Evolutionary conservation across 2,888 invertebrate genomes (phyloP).

Genomic region (Torymus auratus): DNA sequence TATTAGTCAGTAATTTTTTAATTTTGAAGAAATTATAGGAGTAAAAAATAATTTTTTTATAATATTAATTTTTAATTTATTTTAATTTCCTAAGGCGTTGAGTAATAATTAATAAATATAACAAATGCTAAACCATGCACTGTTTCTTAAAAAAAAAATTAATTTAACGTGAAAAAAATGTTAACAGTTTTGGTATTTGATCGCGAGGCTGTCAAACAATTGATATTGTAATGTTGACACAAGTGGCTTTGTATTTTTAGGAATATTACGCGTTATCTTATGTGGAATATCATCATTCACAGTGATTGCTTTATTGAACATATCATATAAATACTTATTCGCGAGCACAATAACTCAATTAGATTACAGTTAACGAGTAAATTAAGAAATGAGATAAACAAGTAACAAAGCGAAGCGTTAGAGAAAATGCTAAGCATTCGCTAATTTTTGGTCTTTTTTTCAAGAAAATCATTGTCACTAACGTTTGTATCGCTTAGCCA

Average conservation of each 20-base stretch:
- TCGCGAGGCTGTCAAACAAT: conserved; percentile 24
- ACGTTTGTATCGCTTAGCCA: no score
- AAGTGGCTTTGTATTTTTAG: conserved; percentile 36
- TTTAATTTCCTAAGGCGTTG: not conserved
- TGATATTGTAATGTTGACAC: conserved; percentile 28
- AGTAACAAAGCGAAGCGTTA: not conserved
- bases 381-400: conserved; percentile 31
- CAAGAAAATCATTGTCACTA: no score
- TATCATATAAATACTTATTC: conserved; percentile 66
- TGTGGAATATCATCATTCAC: conserved; percentile 42
- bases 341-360: conserved; percentile 62
- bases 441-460: no score
- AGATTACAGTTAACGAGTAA: conserved; percentile 38
- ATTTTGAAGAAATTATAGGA: not conserved
- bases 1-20: conserved; percentile 15
- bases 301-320: conserved; percentile 66
- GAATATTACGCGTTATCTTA: conserved; percentile 11
- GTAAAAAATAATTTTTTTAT: no score
- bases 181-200: conserved; percentile 39
- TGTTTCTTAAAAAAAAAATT: not conserved
- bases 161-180: not conserved
- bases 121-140: no score
- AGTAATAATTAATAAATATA: no score
- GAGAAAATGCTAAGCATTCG: no score
- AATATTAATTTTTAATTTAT: conserved; percentile 11